Conservation (phyloP, 2,888 invertebrate species). For the Cyaniris semiargus region DNA sequence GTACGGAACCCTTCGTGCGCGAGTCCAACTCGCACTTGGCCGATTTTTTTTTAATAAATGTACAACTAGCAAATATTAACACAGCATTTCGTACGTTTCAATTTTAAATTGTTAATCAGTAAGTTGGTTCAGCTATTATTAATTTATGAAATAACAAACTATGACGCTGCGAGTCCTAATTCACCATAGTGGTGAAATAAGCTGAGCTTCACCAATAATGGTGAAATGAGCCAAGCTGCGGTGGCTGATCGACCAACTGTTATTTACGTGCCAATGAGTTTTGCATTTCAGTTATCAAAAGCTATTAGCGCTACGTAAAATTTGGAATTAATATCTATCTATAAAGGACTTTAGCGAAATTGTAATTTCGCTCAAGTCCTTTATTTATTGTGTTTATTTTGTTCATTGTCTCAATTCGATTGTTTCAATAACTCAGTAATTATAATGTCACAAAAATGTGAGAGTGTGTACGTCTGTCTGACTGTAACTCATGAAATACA, state of each 20-base stretch:
- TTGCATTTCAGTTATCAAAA: neutral
- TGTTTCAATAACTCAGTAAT: too few relatives aligned
- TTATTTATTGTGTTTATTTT: too few relatives aligned
- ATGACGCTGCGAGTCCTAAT: neutral
- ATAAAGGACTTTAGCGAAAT: neutral
- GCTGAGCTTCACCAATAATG: neutral
- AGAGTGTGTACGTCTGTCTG: too few relatives aligned
- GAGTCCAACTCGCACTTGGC: too few relatives aligned
- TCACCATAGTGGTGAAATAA: neutral
- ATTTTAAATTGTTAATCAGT: neutral
- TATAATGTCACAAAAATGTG: too few relatives aligned
- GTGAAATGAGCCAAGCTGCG: constrained; percentile 4
- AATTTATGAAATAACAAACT: constrained; percentile 5
- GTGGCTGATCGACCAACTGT: neutral
- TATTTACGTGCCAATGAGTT: neutral
- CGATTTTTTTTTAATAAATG: too few relatives aligned
- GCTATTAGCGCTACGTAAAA: neutral
- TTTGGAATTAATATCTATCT: neutral
- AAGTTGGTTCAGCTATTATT: neutral
- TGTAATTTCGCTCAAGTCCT: too few relatives aligned
- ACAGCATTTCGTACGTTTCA: neutral
- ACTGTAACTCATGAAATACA: too few relatives aligned
- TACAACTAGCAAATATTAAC: neutral
- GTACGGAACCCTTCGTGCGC: too few relatives aligned
- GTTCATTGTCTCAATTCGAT: too few relatives aligned